Base-by-base conservation (phyloP, 2,888 invertebrate species). In the Arge pagana region DNA sequence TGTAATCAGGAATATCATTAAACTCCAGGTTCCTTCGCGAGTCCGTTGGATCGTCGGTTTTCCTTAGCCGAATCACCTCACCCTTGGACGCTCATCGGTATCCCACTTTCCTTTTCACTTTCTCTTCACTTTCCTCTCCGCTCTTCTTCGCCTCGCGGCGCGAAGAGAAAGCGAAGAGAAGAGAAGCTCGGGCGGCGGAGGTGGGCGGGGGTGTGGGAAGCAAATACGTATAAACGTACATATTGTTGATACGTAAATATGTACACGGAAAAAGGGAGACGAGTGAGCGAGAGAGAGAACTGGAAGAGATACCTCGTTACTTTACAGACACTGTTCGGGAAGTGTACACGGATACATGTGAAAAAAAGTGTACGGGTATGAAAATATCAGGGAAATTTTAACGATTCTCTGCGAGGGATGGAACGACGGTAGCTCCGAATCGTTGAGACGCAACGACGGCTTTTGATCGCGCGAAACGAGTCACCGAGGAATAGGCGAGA, bases 1-100 rank as follows among this genome's bases (percentile, higher is more conserved):
- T 66, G 74, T 75, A 75, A 75, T 75, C 74, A 75, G 74, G 73
- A 75, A 75, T 74, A 75, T 75, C 74, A 75, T 75, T 75, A 75
- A 75, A 74, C 72, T 73, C 73, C 71, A 70, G 70, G 67, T 67
- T 72, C 67, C 68, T 66, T 64, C 65, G 50, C 45, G 45, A 45
- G 45, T 60, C 64, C 65, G 63, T 60, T 26, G 42, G 36, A 28
- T 33, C 50, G 35, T 50, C 41, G 26, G 26, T 7, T 35, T 42
- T 26, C 55, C 53, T 56, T 45, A 49, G 33, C 45, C 36, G 26
- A 41, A 28, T 37, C 41, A 31, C 48, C 33, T 24, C 37, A 33
- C 45, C 24, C 1, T 35, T 23, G 40, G 55, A 56, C 56, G 48
- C 48, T 40, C 39, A 15, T 55, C 56, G 26, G 35, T 41, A 43